A percentile compares a stretch with the other conserved stretches of the same genome.
phyloP scores from a whole-genome alignment of 2,888 invertebrate species.

The Diplolepis rosae region DNA sequence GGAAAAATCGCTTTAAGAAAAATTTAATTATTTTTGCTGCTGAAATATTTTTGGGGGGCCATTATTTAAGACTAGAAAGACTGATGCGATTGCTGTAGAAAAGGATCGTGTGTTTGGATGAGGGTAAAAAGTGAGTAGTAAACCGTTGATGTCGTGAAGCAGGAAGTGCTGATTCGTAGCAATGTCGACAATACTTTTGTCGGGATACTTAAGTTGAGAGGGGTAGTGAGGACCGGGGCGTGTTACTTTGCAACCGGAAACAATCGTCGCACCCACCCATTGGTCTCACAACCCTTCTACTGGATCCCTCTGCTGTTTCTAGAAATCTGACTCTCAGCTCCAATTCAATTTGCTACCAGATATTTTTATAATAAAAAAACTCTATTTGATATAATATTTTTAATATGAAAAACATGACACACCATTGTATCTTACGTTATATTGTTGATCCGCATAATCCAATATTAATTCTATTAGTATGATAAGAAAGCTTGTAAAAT shows the following conservation, averaged over 20 bases:
- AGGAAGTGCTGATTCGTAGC: slow-evolving; percentile 28
- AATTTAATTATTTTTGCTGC: slow-evolving; percentile 22
- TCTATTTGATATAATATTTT: too few species aligned
- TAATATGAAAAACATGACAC: too few species aligned
- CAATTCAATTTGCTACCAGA: too few species aligned
- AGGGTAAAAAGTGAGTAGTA: neutral
- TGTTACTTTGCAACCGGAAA: slow-evolving; percentile 29
- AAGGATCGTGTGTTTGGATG: neutral
- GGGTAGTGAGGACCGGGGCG: neutral
- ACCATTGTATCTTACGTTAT: too few species aligned
- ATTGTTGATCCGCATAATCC: too few species aligned
- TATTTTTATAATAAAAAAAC: too few species aligned
- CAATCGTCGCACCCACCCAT: neutral
- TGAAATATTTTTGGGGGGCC: slow-evolving; percentile 3
- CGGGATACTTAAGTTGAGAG: slow-evolving; percentile 8
- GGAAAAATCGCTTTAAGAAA: slow-evolving; percentile 11
- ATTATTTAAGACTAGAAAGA: slow-evolving; percentile 20
- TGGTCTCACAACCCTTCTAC: slow-evolving; percentile 5
- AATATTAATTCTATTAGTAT: too few species aligned
- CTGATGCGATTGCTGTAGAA: neutral
- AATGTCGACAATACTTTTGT: slow-evolving; percentile 24
- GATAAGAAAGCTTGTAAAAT: too few species aligned
- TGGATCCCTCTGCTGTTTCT: neutral
- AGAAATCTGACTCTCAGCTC: neutral
- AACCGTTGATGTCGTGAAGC: slow-evolving; percentile 20